Evolutionary conservation across 2,888 invertebrate genomes (phyloP), one percentile per base, ranked within the genome.

Genomic region (Deilephila elpenor): DNA sequence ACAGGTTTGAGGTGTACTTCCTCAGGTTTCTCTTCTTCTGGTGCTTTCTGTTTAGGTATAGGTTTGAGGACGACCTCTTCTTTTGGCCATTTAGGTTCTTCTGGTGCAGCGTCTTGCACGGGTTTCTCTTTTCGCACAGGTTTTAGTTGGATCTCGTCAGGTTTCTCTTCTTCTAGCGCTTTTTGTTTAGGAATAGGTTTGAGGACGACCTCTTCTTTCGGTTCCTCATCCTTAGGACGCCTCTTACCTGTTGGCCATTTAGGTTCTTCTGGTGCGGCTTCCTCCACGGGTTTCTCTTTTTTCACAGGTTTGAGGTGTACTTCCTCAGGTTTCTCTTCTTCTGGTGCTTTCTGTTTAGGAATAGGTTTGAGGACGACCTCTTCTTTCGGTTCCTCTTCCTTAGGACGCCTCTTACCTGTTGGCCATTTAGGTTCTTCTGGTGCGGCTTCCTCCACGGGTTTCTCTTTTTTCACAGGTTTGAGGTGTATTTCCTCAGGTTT

Each of bases 301-400:
- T 29, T 53, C 14, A 71, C 34, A 7, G 74, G 82, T 76, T 72
- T 74, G 1, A 79, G 85, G 75, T 91, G 88, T 5, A 93, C 88
- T 77, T 93, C 91, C 77, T 94, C 93, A 5, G 93, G 84, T 78
- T 77, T 89, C 77, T 91, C 88, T 73, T 93, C 91, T 77, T 94
- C 93, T 4, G 92, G 84, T 77, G 75, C 89, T 77, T 91, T 88
- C 73, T 77, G 77, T 78, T 75, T 75, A 79, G 64, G 82, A 79
- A 76, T 82, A 86, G 81, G 87, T 91, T 95, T 81, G 86, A 86
- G 74, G 20, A 62, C 29, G 8, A 75, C 74, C 56, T 78, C 74
- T 73, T 76, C 74, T 14, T 60, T 88, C 83, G 79, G 34, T 72
- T 73, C 64, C 53, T 73, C 70, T 51, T 51, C 34, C 91, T 74